A percentile compares a stretch with the other conserved stretches of the same genome.
These are phyloP conservation scores for Heterodera filipjevi DNA, from an alignment of 2,888 invertebrate genomes.

Conservation along the genomic window DNA sequence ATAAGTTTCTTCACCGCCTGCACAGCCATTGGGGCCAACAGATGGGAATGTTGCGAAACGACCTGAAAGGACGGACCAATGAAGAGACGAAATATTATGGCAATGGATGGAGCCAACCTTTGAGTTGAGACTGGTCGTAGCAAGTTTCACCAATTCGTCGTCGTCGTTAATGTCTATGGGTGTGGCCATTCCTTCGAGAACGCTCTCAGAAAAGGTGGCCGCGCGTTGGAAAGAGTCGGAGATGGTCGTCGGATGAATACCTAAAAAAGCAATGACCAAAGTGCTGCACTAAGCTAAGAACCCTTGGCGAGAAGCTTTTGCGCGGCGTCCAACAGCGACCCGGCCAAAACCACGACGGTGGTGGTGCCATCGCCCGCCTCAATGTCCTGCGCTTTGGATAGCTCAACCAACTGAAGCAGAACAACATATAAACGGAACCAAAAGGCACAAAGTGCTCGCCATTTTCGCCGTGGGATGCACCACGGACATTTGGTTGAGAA, in stretches of 20 bases:
- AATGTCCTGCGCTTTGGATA: conserved; percentile 93
- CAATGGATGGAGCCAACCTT: too few relatives aligned
- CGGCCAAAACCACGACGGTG: conserved; percentile 94
- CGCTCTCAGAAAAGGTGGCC: conserved; percentile 75
- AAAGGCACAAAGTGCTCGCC: conserved; percentile 72
- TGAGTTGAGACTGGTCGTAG: conserved; percentile 95
- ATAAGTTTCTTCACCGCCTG: conserved; percentile 89
- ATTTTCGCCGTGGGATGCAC: conserved; percentile 98
- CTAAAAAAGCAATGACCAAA: conserved; percentile 68
- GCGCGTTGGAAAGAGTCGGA: conserved; percentile 93
- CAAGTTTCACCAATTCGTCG: conserved; percentile 85
- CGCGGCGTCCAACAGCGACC: conserved; percentile 89
- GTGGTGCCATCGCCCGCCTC: conserved; percentile 99
- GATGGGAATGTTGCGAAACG: conserved; percentile 93
- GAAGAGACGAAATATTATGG: too few relatives aligned
- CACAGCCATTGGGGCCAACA: conserved; percentile 93
- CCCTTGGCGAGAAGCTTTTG: conserved; percentile 84
- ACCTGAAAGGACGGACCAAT: too few relatives aligned
- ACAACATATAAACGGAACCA: not conserved
- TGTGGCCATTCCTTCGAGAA: conserved; percentile 79
- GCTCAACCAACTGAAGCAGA: conserved; percentile 81
- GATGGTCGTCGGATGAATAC: conserved; percentile 95
- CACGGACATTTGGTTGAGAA: conserved; percentile 97
- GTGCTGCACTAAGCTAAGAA: not conserved
- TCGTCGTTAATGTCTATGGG: conserved; percentile 84